Percentiles rank a stretch among this genome's conserved stretches.
These are phyloP conservation scores for Crotalus horridus DNA, from an alignment of 2,113 vertebrate genomes.

Conservation along the genomic window DNA sequence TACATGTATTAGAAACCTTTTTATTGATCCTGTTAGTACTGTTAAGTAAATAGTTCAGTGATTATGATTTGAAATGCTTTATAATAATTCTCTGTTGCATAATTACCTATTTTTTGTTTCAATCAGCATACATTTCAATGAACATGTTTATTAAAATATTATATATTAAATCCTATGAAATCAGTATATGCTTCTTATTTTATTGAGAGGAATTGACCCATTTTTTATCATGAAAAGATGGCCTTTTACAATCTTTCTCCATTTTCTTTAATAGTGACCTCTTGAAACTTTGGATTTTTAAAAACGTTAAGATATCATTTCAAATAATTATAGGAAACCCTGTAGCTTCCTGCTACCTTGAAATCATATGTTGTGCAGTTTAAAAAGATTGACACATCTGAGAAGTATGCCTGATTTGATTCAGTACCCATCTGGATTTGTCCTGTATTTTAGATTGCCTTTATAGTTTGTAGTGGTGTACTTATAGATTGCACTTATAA, in stretches of 20 bases:
- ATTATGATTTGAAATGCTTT: neutral
- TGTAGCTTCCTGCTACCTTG: neutral
- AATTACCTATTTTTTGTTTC: neutral
- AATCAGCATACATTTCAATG: neutral
- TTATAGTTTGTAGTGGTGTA: neutral
- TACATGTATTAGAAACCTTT: neutral
- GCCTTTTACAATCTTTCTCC: neutral
- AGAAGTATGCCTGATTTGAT: neutral
- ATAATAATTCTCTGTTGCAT: neutral
- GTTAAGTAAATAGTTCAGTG: neutral
- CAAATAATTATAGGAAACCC: neutral
- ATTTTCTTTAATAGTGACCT: neutral
- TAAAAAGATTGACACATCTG: neutral
- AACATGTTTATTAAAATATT: neutral
- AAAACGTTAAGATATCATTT: neutral
- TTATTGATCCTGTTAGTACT: neutral
- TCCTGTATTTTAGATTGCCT: neutral
- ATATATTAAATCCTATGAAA: neutral
- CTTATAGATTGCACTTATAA: neutral
- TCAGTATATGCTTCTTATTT: neutral
- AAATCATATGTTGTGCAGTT: neutral
- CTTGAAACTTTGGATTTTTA: neutral
- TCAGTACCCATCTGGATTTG: neutral
- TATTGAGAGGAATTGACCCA: neutral
- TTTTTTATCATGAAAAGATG: neutral